Evolutionary conservation across 1,140 invertebrate genomes (phyloP), one percentile per base, ranked within the genome.

Genomic region (Argopecten irradians): DNA sequence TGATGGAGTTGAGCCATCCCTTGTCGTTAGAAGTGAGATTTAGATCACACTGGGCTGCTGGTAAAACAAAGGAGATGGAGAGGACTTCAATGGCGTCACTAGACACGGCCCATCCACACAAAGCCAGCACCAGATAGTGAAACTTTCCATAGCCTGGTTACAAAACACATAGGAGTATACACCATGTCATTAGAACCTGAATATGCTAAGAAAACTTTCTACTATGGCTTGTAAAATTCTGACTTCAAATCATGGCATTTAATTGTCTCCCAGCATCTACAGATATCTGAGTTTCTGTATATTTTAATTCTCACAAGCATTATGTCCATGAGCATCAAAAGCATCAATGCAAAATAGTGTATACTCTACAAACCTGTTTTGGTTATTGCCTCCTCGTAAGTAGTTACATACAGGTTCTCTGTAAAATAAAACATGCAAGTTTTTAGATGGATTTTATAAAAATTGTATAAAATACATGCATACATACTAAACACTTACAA

Each of bases 51-150:
- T 98, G 97, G 86, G 98, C 98, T 91, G 98, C 98, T 46, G 98
- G 98, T 83, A 99, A 95, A 93, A 99, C 97, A 96, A 99, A 99
- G 86, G 98, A 95, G 84, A 98, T 98, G 93, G 98, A 98, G 95
- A 99, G 97, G 2, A 95, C 93, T 96, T 99, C 98, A 97, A 99
- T 98, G 96, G 98, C 98, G 96, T 99, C 98, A 94, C 98, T 98
- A 82, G 98, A 98, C 96, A 98, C 98, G 92, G 98, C 98, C 96
- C 98, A 97, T 88, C 98, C 98, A 96, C 98, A 98, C 71, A 95
- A 89, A 93, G 97, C 96, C 95, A 99, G 96, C 93, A 98, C 96
- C 93, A 98, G 96, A 95, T 98, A 98, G 94, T 99, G 98, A 95
- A 99, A 99, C 95, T 97, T 97, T 93, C 98, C 98, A 97, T 98